Conservation (phyloP, 2,113 vertebrate genomes). For the Gavia stellata region DNA sequence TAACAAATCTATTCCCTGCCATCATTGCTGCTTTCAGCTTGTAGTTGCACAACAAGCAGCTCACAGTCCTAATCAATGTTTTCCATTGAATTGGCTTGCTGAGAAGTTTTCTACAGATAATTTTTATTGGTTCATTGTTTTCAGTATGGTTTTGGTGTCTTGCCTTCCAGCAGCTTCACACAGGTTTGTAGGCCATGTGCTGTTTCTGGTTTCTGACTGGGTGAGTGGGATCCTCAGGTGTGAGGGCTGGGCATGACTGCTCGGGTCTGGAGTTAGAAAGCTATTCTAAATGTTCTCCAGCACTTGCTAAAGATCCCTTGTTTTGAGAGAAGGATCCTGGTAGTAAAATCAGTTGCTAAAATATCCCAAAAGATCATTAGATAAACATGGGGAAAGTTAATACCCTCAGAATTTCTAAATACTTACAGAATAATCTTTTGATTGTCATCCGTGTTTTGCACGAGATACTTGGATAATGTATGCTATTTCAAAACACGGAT, state of each 20-base stretch:
- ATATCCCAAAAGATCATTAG: neutral
- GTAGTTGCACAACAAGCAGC: neutral
- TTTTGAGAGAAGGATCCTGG: neutral
- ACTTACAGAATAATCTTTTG: neutral
- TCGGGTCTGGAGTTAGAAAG: neutral
- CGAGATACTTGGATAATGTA: neutral
- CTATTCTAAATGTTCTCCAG: neutral
- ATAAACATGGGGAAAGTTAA: neutral
- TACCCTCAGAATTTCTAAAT: neutral
- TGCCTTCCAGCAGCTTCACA: neutral
- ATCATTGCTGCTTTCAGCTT: neutral
- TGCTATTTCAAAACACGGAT: neutral
- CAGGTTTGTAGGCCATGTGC: neutral
- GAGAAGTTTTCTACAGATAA: neutral
- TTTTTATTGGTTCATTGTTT: neutral
- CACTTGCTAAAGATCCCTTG: neutral
- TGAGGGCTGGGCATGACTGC: neutral
- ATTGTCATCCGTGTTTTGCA: neutral
- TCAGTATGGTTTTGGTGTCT: neutral
- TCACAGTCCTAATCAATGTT: neutral
- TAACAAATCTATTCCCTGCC: neutral
- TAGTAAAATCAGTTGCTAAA: neutral
- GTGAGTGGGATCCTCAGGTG: neutral
- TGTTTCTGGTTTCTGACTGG: neutral
- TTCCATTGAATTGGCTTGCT: neutral